Base-by-base conservation (phyloP, 2,888 invertebrate species). In the Dasysyrphus tricinctus region DNA sequence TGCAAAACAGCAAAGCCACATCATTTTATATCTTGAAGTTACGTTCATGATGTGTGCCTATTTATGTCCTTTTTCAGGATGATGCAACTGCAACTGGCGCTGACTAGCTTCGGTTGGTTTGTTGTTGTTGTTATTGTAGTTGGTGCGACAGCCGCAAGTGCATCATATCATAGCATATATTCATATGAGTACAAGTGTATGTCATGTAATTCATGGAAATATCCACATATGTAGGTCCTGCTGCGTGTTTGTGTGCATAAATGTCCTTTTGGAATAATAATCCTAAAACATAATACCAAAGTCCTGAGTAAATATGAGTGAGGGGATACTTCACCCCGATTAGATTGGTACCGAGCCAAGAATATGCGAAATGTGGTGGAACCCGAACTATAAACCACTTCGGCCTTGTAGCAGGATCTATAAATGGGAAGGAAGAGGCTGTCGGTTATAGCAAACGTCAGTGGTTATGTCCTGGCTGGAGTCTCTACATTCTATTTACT, bases 1-100 rank as follows among this genome's bases (percentile, higher is more conserved):
- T 87, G 87, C 87, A 87, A 83, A 87, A 78, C 83, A 87, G 67
- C 56, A 80, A 82, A 83, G 49, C 87, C 87, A 87, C 83, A 86
- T 77, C 78, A 86, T 75, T 82, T 75, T 82, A 82, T 82, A 82
- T 82, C 75, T 86, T 75, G 29, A 79, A 75, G 75, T 82, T 82
- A 59, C 81, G 77, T 81, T 74, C 85, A 81, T 86, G 74, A 86
- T 81, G 59, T 61, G 9, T 61, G n/a, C 19, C 39, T 61, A 24
- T 59, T 12, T 34, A 67, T 67, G 86, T 86, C 82, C 75, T 72
- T 75, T 75, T 44, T 70, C 61, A 70, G 51, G 63, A 85, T 77
- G 65, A 67, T 77, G 78, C 70, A 75, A 72, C 51, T 75, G 70
- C 82, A 74, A 67, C 42, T 73, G 44, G 37, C 37, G 59, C 49